Base-by-base conservation (phyloP, 2,888 invertebrate genomes). In the Diaprepes abbreviatus region DNA sequence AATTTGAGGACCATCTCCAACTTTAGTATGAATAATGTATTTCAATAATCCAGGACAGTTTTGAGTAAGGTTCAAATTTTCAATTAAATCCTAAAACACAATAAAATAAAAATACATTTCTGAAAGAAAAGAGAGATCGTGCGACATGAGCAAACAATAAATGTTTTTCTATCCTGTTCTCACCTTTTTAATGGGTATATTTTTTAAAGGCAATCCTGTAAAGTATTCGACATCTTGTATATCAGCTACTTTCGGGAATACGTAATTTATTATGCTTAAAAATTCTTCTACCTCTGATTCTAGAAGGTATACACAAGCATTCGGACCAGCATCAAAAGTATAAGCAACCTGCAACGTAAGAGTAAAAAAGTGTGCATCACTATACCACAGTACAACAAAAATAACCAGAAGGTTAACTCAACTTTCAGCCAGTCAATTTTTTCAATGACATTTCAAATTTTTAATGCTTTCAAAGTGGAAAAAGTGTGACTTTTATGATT, bases 301-400 rank as follows among this genome's bases (percentile, higher is more conserved):
- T 54, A 94, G 84, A 12, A 96, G 84, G 84, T 93, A 97, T 0
- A 98, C 84, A 82, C 96, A 97, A 3, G 96, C 96, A 87, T 99
- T 99, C 54, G 98, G 94, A 3, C 99, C 99, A 62, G 99, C 99
- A 88, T 99, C 99, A 86, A 96, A 99, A 12, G 98, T 98, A 82
- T 99, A 99, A 0, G 97, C 96, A 5, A 95, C 89, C 90, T 91
- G 78, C 57, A 83, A 82, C 38, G 43, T 57, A 54, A 43, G 28
- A 52, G n/a, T n/a, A n/a, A n/a, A n/a, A n/a, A n/a, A n/a, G n/a
- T n/a, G n/a, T n/a, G n/a, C n/a, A n/a, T n/a, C n/a, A n/a, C n/a
- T n/a, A n/a, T n/a, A n/a, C n/a, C n/a, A n/a, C n/a, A n/a, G n/a
- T n/a, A n/a, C n/a, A n/a, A n/a, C n/a, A n/a, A n/a, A n/a, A n/a